These are phyloP conservation scores for Halcyon chelicuti DNA, from an alignment of 2,797 vertebrate species.

Conservation along the genomic window DNA sequence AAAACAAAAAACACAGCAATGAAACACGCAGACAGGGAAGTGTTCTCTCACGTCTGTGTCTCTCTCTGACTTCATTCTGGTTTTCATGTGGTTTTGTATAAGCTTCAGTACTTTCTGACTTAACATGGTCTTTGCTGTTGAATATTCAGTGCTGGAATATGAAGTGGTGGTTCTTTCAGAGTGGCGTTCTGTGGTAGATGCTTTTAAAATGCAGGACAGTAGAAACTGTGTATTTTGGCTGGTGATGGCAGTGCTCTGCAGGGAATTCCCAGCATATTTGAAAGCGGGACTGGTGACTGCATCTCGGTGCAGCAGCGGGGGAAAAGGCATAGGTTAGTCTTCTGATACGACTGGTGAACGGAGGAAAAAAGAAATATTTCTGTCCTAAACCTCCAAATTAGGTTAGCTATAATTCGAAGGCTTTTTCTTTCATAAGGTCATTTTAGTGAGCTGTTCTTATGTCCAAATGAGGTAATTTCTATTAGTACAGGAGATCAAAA, in stretches of 20 bases:
- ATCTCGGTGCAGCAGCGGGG: not conserved
- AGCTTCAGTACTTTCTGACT: not conserved
- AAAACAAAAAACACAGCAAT: not conserved
- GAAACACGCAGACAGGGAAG: not conserved
- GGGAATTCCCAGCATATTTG: conserved; percentile 23
- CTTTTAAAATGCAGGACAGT: not conserved
- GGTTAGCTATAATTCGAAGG: not conserved
- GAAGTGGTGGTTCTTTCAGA: not conserved
- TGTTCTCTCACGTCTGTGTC: not conserved
- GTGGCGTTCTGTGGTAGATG: not conserved
- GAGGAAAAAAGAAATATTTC: not conserved
- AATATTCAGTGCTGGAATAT: not conserved
- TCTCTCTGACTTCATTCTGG: not conserved
- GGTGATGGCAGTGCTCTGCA: not conserved
- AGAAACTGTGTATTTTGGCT: conserved; percentile 37
- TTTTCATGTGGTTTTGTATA: not conserved
- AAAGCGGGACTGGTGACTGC: not conserved
- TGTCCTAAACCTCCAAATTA: not conserved
- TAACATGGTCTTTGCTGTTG: not conserved
- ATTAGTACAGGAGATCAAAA: not conserved
- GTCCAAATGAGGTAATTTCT: not conserved
- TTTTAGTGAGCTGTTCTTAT: not conserved
- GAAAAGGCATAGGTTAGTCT: not conserved
- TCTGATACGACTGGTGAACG: not conserved
- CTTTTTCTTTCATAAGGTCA: not conserved